phyloP scores from a whole-genome alignment of 1,140 invertebrate genomes.

The Papilio polytes region DNA sequence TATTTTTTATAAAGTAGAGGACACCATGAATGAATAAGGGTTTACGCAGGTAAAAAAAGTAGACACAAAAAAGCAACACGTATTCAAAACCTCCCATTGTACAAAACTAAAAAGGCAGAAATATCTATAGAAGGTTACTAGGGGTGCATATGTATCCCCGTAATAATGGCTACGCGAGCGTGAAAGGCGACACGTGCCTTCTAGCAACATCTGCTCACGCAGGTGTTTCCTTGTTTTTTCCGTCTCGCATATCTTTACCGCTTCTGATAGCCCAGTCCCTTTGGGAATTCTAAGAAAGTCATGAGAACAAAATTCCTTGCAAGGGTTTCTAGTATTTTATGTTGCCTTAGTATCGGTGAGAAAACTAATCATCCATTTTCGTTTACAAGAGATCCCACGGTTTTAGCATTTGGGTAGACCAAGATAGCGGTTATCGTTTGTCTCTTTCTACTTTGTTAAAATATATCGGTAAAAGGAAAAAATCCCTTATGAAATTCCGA shows the following conservation, averaged over 20 bases:
- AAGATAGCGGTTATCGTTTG: too few species aligned
- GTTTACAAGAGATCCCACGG: background rate
- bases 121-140: background rate
- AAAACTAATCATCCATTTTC: background rate
- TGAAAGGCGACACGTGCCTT: background rate
- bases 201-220: background rate
- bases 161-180: background rate
- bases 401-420: background rate
- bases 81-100: background rate
- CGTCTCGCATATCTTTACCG: constrained; percentile 1
- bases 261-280: background rate
- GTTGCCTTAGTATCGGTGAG: constrained; percentile 10
- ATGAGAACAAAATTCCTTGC: background rate
- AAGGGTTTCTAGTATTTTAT: background rate
- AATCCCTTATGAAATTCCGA: background rate
- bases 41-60: background rate
- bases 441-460: too few species aligned
- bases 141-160: background rate
- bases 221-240: background rate
- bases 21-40: background rate
- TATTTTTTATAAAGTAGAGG: background rate
- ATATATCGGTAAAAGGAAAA: too few species aligned
- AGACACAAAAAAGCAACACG: background rate
- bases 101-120: background rate
- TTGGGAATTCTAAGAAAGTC: constrained; percentile 6